phyloP scores from a whole-genome alignment of 1,140 invertebrate genomes.

The Drosophila quadrilineata region DNA sequence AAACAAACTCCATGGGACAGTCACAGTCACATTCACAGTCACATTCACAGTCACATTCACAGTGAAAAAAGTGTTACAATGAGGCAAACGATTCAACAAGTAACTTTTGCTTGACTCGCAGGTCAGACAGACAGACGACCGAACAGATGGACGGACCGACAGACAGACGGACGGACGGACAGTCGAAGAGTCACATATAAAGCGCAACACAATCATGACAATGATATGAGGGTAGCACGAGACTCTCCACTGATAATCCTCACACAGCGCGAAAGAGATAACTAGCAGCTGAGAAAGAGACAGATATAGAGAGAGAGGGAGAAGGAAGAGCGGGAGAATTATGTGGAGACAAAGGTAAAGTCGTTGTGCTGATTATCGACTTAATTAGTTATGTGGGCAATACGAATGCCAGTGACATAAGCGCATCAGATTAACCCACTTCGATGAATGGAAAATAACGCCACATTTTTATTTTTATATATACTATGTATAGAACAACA shows the following conservation, averaged over 20 bases:
- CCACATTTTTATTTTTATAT: background rate
- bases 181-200: background rate
- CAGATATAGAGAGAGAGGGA: background rate
- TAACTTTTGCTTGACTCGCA: constrained; percentile 35
- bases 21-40: background rate
- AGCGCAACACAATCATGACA: constrained; percentile 18
- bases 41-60: background rate
- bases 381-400: constrained; percentile 26
- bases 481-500: background rate
- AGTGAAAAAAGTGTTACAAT: background rate
- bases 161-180: too few species aligned
- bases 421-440: constrained; percentile 42
- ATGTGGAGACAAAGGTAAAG: constrained; percentile 7
- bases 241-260: constrained; percentile 56
- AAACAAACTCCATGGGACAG: constrained; percentile 46
- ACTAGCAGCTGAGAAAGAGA: too few species aligned
- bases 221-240: constrained; percentile 49
- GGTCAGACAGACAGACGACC: constrained; percentile 54
- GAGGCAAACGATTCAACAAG: constrained; percentile 53
- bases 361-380: constrained; percentile 34
- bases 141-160: too few species aligned
- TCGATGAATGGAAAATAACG: constrained; percentile 38
- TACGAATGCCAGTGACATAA: constrained; percentile 28
- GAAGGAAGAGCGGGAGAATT: background rate
- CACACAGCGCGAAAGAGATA: background rate